These are phyloP conservation scores for Sitta europaea DNA, from an alignment of 2,113 vertebrate species.

Conservation along the genomic window DNA sequence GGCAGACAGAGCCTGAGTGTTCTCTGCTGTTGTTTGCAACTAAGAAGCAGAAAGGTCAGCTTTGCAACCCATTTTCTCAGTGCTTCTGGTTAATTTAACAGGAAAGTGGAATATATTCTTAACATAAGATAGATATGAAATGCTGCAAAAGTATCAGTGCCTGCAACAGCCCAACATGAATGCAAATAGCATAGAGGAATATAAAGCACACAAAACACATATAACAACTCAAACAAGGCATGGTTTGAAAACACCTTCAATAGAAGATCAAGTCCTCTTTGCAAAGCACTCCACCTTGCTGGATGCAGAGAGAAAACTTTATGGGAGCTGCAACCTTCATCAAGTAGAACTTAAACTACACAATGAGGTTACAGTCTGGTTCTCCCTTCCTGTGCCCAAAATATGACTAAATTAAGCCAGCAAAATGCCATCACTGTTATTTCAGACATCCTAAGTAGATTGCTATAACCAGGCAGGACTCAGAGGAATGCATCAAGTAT, in stretches of 20 bases:
- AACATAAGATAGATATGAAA: neutral
- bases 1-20: neutral
- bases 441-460: neutral
- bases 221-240: neutral
- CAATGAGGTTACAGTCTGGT: neutral
- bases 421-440: neutral
- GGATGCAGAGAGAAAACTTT: neutral
- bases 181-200: neutral
- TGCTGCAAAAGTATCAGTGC: neutral
- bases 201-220: neutral
- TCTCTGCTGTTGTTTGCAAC: neutral
- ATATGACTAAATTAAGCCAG: neutral
- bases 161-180: neutral
- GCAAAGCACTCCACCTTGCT: neutral
- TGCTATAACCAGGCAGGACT: neutral
- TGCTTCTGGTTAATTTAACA: neutral
- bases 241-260: neutral
- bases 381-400: neutral
- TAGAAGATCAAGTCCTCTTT: neutral
- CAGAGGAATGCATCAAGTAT: neutral
- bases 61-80: neutral
- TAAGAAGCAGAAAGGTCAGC: neutral
- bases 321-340: neutral
- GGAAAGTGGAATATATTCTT: neutral
- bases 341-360: neutral